A percentile compares a stretch with the other conserved stretches of the same genome.
Conservation (phyloP, 2,113 vertebrate genomes). For the Micromys minutus region DNA sequence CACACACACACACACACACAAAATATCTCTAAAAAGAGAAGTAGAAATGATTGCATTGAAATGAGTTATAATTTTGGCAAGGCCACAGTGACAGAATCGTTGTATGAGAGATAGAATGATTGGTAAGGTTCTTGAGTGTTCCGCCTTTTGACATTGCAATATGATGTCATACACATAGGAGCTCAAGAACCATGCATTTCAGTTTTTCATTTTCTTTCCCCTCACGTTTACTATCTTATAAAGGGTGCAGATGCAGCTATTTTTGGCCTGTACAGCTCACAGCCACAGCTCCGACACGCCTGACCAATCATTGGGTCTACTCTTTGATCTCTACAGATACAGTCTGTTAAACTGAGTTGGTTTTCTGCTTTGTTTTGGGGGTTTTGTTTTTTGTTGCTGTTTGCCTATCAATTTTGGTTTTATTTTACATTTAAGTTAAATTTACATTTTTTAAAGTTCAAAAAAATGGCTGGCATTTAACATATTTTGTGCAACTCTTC, state of each 20-base stretch:
- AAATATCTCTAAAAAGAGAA: background rate
- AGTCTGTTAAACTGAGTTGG: background rate
- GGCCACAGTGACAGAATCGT: background rate
- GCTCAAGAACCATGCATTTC: background rate
- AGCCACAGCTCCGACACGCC: background rate
- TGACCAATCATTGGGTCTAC: background rate
- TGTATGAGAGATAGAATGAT: background rate
- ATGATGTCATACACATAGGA: background rate
- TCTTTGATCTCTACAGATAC: conserved; percentile 11
- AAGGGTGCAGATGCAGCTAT: too few relatives aligned
- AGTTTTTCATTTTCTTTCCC: background rate
- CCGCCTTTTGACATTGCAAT: background rate
- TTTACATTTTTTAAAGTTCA: conserved; percentile 6
- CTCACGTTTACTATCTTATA: too few relatives aligned
- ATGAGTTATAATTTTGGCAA: background rate
- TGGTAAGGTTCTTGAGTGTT: background rate
- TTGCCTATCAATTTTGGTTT: background rate
- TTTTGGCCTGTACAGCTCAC: background rate
- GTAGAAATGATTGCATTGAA: background rate
- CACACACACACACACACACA: background rate
- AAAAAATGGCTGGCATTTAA: background rate
- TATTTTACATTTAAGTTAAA: conserved; percentile 29
- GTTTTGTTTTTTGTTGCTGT: background rate
- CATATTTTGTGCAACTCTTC: background rate
- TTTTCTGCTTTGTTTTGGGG: background rate